Conservation (phyloP, 2,113 vertebrate species). For the Protobothrops mucrosquamatus region DNA sequence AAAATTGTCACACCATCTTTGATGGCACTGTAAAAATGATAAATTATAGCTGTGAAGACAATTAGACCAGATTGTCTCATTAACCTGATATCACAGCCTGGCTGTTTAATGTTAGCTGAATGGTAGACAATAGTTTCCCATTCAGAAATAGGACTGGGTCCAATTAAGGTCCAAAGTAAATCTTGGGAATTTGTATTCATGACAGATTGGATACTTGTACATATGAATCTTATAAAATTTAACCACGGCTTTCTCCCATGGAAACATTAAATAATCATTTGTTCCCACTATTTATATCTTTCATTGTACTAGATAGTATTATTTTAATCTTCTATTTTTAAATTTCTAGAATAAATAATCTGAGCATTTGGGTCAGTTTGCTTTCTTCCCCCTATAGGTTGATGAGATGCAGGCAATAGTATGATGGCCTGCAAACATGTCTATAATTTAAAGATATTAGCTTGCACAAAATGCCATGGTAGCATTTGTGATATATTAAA, state of each 20-base stretch:
- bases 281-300: not conserved
- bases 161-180: not conserved
- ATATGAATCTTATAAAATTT: not conserved
- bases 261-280: not conserved
- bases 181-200: slow-evolving; percentile 1
- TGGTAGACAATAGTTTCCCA: not conserved
- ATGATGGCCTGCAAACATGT: not conserved
- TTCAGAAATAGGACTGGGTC: not conserved
- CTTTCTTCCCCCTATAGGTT: not conserved
- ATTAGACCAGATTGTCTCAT: not conserved
- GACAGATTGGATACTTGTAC: not conserved
- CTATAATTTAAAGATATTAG: not conserved
- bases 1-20: not conserved
- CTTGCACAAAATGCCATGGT: not conserved
- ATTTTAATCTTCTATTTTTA: not conserved
- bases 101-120: not conserved
- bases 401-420: not conserved
- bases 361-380: not conserved
- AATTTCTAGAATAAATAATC: not conserved
- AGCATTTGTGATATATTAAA: not conserved
- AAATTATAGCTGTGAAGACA: not conserved
- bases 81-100: not conserved
- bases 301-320: not conserved
- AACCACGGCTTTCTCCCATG: not conserved
- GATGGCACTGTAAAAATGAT: not conserved